phyloP scores from a whole-genome alignment of 2,797 vertebrate species.

The Lepus oiostolus region DNA sequence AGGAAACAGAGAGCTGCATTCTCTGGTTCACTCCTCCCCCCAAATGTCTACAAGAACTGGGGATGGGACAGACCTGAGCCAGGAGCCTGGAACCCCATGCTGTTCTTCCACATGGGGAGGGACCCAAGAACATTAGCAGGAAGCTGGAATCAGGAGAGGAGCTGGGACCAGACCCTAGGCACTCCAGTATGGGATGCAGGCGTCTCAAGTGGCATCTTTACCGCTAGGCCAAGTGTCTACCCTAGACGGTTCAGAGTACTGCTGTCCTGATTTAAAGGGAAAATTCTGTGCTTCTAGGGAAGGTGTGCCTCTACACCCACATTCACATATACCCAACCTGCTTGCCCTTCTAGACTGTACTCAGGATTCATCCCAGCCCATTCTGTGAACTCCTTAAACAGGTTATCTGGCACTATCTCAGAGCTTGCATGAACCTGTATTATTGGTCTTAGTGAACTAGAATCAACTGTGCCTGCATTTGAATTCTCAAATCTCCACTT shows the following conservation, averaged over 20 bases:
- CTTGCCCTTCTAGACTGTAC: not conserved
- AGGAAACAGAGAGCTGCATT: too few relatives aligned
- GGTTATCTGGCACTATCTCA: not conserved
- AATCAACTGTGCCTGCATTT: not conserved
- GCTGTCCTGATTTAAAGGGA: constrained; percentile 15
- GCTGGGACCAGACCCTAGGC: too few relatives aligned
- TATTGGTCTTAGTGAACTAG: not conserved
- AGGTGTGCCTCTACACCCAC: not conserved
- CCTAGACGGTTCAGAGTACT: not conserved
- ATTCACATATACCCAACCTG: not conserved
- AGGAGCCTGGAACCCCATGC: too few relatives aligned
- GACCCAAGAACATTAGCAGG: too few relatives aligned
- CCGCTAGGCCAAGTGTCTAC: too few relatives aligned
- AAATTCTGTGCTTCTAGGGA: not conserved
- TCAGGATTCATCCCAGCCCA: not conserved
- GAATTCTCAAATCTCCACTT: not conserved
- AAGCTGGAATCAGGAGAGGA: too few relatives aligned
- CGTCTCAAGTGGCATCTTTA: too few relatives aligned
- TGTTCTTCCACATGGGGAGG: too few relatives aligned
- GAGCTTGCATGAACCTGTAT: not conserved
- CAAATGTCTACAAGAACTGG: too few relatives aligned
- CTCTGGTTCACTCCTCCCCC: too few relatives aligned
- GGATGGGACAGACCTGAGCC: too few relatives aligned
- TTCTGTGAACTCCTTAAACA: not conserved
- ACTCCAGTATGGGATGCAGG: too few relatives aligned